A percentile compares a stretch with the other conserved stretches of the same genome.
These are phyloP conservation scores for Uria lomvia DNA, from an alignment of 2,113 vertebrate species.

Conservation along the genomic window DNA sequence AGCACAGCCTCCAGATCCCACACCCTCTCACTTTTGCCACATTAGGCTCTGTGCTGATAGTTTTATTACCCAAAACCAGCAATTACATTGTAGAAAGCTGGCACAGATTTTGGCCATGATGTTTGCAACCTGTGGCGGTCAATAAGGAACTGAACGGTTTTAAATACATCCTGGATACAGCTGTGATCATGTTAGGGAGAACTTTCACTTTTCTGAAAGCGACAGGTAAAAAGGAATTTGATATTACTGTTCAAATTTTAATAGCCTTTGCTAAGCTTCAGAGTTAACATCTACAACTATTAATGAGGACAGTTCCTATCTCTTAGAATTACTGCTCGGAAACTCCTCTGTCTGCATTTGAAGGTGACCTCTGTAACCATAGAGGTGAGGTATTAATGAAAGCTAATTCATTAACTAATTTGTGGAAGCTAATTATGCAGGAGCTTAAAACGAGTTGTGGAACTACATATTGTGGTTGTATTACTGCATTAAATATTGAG, in stretches of 20 bases:
- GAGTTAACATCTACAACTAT: not conserved
- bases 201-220: not conserved
- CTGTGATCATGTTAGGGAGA: not conserved
- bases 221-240: not conserved
- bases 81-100: not conserved
- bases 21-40: not conserved
- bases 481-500: slow-evolving; percentile 1
- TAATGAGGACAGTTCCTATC: not conserved
- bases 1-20: not conserved
- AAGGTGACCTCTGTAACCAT: slow-evolving; percentile 25
- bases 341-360: not conserved
- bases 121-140: not conserved
- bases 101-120: not conserved
- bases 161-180: not conserved
- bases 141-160: not conserved
- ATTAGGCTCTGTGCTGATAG: not conserved
- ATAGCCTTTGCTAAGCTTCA: slow-evolving; percentile 10
- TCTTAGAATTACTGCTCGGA: not conserved
- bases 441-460: slow-evolving; percentile 10
- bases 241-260: not conserved
- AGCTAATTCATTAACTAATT: slow-evolving; percentile 36
- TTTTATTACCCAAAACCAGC: not conserved
- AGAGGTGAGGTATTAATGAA: slow-evolving; percentile 33
- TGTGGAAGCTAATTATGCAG: not conserved
- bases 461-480: not conserved